A percentile compares a stretch with the other conserved stretches of the same genome.
These are phyloP conservation scores for Zapus hudsonius DNA, from an alignment of 2,113 vertebrate genomes.

Conservation along the genomic window DNA sequence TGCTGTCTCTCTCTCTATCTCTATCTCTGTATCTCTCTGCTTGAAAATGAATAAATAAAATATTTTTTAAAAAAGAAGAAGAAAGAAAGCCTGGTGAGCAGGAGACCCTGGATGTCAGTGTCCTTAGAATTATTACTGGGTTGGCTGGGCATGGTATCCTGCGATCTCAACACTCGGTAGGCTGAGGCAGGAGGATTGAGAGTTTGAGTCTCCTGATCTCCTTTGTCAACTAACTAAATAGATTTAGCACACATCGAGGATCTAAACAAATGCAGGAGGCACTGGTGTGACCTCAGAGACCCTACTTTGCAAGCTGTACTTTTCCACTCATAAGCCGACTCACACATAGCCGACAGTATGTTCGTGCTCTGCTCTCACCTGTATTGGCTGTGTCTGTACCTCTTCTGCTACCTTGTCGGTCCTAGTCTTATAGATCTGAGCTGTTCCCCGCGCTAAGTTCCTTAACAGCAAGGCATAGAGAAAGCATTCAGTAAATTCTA, in stretches of 20 bases:
- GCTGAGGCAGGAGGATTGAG: background rate
- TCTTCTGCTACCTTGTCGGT: background rate
- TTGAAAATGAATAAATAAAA: no score
- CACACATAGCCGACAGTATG: background rate
- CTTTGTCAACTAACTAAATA: background rate
- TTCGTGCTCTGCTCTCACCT: background rate
- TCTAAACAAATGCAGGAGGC: background rate
- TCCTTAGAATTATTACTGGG: background rate
- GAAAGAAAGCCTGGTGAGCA: background rate
- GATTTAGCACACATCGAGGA: background rate
- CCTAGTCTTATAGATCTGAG: fast-evolving
- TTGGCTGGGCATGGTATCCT: background rate
- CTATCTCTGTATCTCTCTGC: no score
- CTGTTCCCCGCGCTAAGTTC: background rate
- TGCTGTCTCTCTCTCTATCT: no score
- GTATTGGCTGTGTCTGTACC: background rate
- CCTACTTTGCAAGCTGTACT: background rate
- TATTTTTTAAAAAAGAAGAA: no score
- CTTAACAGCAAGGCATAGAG: no score
- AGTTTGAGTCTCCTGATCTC: background rate
- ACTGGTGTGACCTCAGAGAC: no score
- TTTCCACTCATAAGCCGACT: background rate
- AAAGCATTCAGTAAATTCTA: background rate
- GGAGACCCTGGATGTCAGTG: background rate
- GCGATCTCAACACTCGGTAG: background rate